Evolutionary conservation across 1,140 invertebrate species (phyloP), one percentile per base, ranked within the genome.

Genomic region (Drosophila ironensis): DNA sequence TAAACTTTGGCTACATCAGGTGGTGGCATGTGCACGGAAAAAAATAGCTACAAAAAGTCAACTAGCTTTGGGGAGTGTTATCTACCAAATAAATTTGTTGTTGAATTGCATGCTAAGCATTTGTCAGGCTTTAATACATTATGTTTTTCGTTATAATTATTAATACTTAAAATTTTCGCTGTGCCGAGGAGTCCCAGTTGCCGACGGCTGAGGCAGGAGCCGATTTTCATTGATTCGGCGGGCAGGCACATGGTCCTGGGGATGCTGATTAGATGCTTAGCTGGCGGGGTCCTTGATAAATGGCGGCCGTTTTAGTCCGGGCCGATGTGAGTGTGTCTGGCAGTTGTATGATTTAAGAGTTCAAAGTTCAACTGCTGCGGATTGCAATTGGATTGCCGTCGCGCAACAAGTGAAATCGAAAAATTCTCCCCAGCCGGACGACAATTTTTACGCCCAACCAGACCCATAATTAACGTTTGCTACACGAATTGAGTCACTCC

Each of bases 181-280:
- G 8, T 4, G n/a, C 33, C 25, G 52, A 33, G 66, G 42, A 50
- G 77, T 63, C 78, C 57, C 77, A 82, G 72, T 78, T 82, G 78
- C 46, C 46, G n/a, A 12, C 14, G 45, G 30, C 17, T 60, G 46
- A 28, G 41, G 46, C 63, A 40, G 56, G 38, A 61, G 52, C 69
- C 73, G 61, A 82, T 84, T 78, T 61, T 40, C 80, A 82, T 82
- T 73, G 78, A 82, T 84, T 84, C 41, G 50, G 57, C 24, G 30
- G 59, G 11, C 74, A 70, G 61, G 69, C 77, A 82, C 38, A 77
- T 82, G 77, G 60, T 68, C 61, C 73, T 69, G 38, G 33, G 61
- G 37, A 40, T 17, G 45, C 45, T 84, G 73, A 82, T 82, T 82
- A 84, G 68, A 76, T 72, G 72, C 67, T 63, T 63, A 76, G 77